Percentiles rank a stretch among this genome's conserved stretches.
phyloP scores from a whole-genome alignment of 2,797 vertebrate species.

The Tamandua tetradactyla region DNA sequence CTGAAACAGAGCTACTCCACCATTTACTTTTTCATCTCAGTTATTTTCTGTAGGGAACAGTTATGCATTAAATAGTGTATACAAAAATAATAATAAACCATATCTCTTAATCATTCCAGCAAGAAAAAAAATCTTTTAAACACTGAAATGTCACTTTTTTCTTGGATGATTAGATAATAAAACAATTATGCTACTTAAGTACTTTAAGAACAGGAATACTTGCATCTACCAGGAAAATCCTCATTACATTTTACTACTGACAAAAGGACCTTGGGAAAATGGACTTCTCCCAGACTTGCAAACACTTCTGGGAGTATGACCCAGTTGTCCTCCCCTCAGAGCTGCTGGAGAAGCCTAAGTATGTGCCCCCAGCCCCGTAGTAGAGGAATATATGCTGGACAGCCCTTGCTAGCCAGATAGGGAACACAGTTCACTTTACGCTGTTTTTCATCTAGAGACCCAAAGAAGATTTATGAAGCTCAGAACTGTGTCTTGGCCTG shows the following conservation, averaged over 20 bases:
- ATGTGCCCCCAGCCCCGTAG: background rate
- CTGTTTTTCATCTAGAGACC: slow-evolving; percentile 22
- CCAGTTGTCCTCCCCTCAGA: background rate
- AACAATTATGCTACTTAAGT: background rate
- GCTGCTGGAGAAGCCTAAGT: background rate
- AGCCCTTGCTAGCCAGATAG: background rate
- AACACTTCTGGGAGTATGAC: background rate
- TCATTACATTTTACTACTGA: background rate
- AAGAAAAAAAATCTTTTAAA: slow-evolving; percentile 21
- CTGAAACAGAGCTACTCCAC: background rate
- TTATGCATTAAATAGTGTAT: background rate
- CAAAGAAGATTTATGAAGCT: background rate
- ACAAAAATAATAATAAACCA: background rate
- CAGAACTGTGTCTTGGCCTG: background rate
- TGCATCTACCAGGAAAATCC: background rate
- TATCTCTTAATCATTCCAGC: background rate
- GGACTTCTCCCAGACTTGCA: background rate
- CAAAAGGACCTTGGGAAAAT: background rate
- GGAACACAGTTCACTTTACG: background rate
- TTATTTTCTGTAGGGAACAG: slow-evolving; percentile 38
- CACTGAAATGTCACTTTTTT: background rate
- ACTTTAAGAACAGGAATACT: background rate
- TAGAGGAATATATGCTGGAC: background rate
- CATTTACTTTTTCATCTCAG: background rate
- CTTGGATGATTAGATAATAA: slow-evolving; percentile 33